phyloP scores from a whole-genome alignment of 2,113 vertebrate species.

The Mus musculus region GRCm39 chr9:75668001-75668500 shows the following conservation, averaged over 20 bases:
- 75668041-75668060: neutral
- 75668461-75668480: neutral
- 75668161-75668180: neutral
- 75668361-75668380: neutral
- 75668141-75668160: neutral
- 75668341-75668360: neutral
- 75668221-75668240: neutral
- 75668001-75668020: neutral
- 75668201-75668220: neutral
- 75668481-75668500: neutral
- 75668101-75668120: neutral
- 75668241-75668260: conserved; percentile 14
- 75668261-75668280: neutral
- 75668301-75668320: neutral
- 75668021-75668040: neutral
- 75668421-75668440: neutral
- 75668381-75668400: neutral
- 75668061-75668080: neutral
- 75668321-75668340: neutral
- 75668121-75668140: neutral
- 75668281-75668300: neutral
- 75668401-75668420: neutral
- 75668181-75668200: neutral
- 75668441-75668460: neutral
- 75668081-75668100: neutral